Percentiles rank a stretch among this genome's conserved stretches.
Evolutionary conservation across 2,113 vertebrate genomes (phyloP).

Genomic region (Brachirus orientalis): DNA sequence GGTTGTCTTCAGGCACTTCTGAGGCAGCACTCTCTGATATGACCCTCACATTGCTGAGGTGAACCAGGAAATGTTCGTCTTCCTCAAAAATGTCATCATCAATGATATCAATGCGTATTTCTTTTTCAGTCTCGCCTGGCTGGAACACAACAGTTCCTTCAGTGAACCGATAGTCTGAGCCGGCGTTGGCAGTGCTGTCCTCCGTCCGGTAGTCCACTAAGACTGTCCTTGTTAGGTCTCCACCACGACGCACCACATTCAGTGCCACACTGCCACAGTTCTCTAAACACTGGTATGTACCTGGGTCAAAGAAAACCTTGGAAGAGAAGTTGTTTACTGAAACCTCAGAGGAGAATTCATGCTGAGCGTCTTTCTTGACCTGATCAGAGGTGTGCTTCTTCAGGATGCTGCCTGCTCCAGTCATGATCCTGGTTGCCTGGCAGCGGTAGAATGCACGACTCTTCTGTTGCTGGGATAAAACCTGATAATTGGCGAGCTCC

Average conservation of each 20-base stretch:
- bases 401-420: constrained; percentile 91
- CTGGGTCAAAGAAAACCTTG: constrained; percentile 91
- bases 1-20: constrained; percentile 69
- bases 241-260: constrained; percentile 88
- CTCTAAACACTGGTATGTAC: constrained; percentile 93
- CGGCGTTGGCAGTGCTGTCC: constrained; percentile 93
- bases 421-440: constrained; percentile 94
- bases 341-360: constrained; percentile 86
- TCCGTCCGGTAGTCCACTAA: constrained; percentile 92
- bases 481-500: constrained; percentile 93
- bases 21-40: constrained; percentile 72
- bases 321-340: constrained; percentile 83
- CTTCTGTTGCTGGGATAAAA: constrained; percentile 92
- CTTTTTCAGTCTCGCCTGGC: constrained; percentile 92
- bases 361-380: constrained; percentile 87
- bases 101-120: constrained; percentile 91
- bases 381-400: constrained; percentile 93
- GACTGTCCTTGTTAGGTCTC: constrained; percentile 86
- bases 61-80: constrained; percentile 95
- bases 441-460: constrained; percentile 96
- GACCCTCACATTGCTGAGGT: constrained; percentile 89
- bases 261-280: constrained; percentile 93
- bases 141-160: constrained; percentile 91
- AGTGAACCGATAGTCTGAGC: constrained; percentile 91
- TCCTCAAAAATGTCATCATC: constrained; percentile 98